A percentile compares a stretch with the other conserved stretches of the same genome.
phyloP scores from a whole-genome alignment of 2,888 invertebrate species.

The Eupelmus urozonus region DNA sequence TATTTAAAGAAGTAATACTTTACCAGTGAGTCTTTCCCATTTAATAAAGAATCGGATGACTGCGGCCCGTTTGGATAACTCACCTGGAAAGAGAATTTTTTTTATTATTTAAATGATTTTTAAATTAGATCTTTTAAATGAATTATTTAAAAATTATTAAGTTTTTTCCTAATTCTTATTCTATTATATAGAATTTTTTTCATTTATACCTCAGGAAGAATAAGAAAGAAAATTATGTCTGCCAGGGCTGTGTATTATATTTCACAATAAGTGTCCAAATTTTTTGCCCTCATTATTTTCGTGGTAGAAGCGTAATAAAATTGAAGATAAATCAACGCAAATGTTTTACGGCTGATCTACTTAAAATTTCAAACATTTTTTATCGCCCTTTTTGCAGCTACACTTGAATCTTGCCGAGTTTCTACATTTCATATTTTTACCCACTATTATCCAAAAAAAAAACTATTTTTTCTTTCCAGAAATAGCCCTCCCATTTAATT shows the following conservation, averaged over 20 bases:
- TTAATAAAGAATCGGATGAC: slow-evolving; percentile 59
- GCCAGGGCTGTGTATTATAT: slow-evolving; percentile 14
- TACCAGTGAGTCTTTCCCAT: slow-evolving; percentile 60
- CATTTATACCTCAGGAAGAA: not conserved
- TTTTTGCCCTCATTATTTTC: slow-evolving; percentile 24
- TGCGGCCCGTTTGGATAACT: slow-evolving; percentile 59
- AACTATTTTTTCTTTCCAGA: too few species aligned
- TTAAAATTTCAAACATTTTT: too few species aligned
- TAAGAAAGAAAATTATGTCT: slow-evolving; percentile 3
- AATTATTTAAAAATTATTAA: too few species aligned
- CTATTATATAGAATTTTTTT: not conserved
- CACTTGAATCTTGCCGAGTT: too few species aligned
- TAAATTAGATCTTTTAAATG: not conserved
- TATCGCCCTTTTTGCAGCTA: too few species aligned
- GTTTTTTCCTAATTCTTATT: not conserved
- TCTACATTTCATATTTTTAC: too few species aligned
- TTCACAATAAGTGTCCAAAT: not conserved
- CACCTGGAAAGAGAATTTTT: slow-evolving; percentile 52
- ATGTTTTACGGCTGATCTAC: too few species aligned
- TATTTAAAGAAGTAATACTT: slow-evolving; percentile 44
- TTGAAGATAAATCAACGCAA: slow-evolving; percentile 38
- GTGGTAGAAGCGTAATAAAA: slow-evolving; percentile 12
- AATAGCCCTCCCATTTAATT: too few species aligned
- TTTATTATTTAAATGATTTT: not conserved
- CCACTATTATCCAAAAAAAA: too few species aligned